Evolutionary conservation across 2,113 vertebrate species (phyloP).

Genomic region (Ornithorhynchus anatinus): DNA sequence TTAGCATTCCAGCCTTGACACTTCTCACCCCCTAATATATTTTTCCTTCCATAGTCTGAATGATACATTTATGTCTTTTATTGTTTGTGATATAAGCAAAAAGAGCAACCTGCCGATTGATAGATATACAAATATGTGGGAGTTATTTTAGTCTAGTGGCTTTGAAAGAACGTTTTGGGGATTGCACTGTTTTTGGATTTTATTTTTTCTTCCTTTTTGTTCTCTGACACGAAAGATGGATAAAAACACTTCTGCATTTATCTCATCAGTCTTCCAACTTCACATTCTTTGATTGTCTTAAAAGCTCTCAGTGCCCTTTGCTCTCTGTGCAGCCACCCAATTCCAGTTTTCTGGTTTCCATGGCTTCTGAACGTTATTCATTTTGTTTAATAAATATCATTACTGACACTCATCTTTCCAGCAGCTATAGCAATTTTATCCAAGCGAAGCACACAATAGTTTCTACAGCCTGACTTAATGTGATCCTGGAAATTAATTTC

Average conservation of each 20-base stretch:
- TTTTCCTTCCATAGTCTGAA: background rate
- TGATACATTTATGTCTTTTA: background rate
- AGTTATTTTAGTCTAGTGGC: background rate
- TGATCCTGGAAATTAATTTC: constrained; percentile 77
- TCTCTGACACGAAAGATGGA: constrained; percentile 4
- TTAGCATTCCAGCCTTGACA: background rate
- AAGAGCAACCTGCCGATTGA: background rate
- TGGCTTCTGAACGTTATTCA: constrained; percentile 64
- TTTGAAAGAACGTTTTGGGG: background rate
- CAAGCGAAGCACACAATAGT: constrained; percentile 63
- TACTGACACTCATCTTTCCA: constrained; percentile 65
- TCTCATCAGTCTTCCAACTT: constrained; percentile 27
- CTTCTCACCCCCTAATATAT: background rate
- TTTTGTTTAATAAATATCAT: constrained; percentile 76
- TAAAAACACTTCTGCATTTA: constrained; percentile 45
- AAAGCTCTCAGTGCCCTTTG: constrained; percentile 59
- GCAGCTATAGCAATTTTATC: constrained; percentile 65
- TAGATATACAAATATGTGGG: background rate
- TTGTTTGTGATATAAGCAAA: background rate
- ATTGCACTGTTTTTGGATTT: constrained; percentile 18
- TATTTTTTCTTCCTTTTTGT: constrained; percentile 34
- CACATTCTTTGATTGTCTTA: constrained; percentile 60
- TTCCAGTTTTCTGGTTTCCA: constrained; percentile 55
- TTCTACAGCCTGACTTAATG: constrained; percentile 66
- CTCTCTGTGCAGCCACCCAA: constrained; percentile 31